These are phyloP conservation scores for Tichodroma muraria DNA, from an alignment of 2,113 vertebrate species.

Conservation along the genomic window DNA sequence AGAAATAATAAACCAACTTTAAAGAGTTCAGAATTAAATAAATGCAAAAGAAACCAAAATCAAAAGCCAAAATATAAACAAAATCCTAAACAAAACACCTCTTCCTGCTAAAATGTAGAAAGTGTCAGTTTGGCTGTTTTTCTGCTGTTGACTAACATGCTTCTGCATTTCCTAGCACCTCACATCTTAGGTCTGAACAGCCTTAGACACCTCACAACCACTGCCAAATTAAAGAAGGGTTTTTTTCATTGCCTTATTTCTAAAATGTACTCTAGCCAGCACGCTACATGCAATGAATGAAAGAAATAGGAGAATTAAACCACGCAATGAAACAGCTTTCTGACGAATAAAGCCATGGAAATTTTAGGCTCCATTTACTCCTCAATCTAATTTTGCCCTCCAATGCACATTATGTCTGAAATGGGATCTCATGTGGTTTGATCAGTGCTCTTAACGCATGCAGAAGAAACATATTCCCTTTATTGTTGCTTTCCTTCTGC, in stretches of 20 bases:
- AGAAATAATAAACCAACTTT: background rate
- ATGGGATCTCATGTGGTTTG: slow-evolving; percentile 84
- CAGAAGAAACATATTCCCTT: slow-evolving; percentile 70
- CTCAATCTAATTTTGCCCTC: slow-evolving; percentile 88
- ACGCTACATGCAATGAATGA: slow-evolving; percentile 45
- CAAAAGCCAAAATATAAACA: background rate
- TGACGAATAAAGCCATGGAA: slow-evolving; percentile 80
- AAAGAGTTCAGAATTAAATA: background rate
- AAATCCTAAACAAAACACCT: background rate
- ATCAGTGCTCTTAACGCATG: slow-evolving; percentile 68
- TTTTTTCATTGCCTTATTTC: slow-evolving; percentile 50
- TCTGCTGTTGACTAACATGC: background rate
- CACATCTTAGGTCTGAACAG: background rate
- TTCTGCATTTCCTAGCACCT: background rate
- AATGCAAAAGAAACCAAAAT: background rate
- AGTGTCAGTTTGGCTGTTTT: background rate
- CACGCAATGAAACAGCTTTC: slow-evolving; percentile 74
- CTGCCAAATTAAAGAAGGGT: slow-evolving; percentile 16
- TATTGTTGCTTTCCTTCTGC: slow-evolving; percentile 61
- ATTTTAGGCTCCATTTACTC: slow-evolving; percentile 86
- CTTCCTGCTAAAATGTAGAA: background rate
- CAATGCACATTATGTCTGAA: slow-evolving; percentile 80
- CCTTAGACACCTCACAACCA: slow-evolving; percentile 6
- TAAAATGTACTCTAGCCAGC: slow-evolving; percentile 58
- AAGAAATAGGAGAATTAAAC: slow-evolving; percentile 75